Percentiles rank a stretch among this genome's conserved stretches.
Conservation (phyloP, 2,888 invertebrate species). For the Caenorhabditis drosophilae region DNA sequence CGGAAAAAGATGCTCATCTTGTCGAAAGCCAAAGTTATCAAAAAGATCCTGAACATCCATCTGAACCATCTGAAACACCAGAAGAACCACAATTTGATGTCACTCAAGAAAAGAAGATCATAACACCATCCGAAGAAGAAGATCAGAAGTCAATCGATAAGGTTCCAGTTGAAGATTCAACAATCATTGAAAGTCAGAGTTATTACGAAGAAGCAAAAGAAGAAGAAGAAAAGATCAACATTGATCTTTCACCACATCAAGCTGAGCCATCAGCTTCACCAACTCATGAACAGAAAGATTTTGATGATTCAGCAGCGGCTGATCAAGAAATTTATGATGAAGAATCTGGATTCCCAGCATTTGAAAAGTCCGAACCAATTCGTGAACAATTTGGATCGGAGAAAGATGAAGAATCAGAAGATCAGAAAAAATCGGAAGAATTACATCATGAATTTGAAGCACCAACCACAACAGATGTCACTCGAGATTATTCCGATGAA, state of each 20-base stretch:
- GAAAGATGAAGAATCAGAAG: background rate
- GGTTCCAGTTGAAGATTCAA: background rate
- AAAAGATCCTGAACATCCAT: background rate
- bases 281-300: background rate
- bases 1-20: background rate
- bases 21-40: background rate
- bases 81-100: background rate
- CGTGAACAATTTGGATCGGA: background rate
- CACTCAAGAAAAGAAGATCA: too few relatives aligned
- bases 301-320: conserved; percentile 7
- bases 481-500: conserved; percentile 18
- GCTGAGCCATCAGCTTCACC: background rate
- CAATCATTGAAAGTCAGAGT: background rate
- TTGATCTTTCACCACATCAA: background rate
- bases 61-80: background rate
- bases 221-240: background rate
- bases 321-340: conserved; percentile 5
- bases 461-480: conserved; percentile 33
- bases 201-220: background rate
- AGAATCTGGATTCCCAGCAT: background rate
- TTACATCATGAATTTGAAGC: conserved; percentile 5
- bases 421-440: background rate
- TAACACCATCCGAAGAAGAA: too few relatives aligned
- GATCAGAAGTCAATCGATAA: background rate
- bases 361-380: background rate